Evolutionary conservation across 2,113 vertebrate genomes (phyloP), one percentile per base, ranked within the genome.

Genomic region (Tursiops truncatus): DNA sequence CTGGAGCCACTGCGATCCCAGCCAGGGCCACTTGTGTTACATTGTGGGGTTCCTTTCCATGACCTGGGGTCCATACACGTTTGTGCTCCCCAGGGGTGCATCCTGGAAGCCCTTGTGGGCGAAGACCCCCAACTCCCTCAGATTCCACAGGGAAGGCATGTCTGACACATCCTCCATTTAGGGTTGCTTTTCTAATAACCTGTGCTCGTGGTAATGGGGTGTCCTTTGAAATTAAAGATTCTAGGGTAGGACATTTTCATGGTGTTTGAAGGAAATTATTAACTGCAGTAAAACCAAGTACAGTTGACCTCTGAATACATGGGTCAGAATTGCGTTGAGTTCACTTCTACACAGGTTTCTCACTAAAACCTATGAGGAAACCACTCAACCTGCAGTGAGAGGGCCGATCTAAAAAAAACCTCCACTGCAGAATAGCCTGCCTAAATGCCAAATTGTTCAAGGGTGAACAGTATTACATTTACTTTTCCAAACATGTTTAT

Each of bases 51-150:
- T 31, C 15, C 25, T 7, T 33, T 58, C 67, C 44, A 1, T 63
- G 31, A n/a, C 58, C 56, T 28, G 31, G 33, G 25, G 53, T 36
- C 60, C 47, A 76, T 63, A n/a, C 44, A n/a, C n/a, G 0, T 41
- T 26, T 44, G 53, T 62, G 65, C 63, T 80, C 6, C 33, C 79
- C 58, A 36, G 71, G 17, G 36, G 10, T 25, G 5, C 5, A 3
- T 23, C 36, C 36, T 0, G 6, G 21, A 58, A 44, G 26, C 41
- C 36, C 2, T 0, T 23, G 38, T 17, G 33, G 21, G 36, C 33
- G 31, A n/a, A 10, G 50, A 33, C 47, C 80, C 21, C 4, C 6
- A n/a, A 8, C 53, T 63, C n/a, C 5, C 9, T n/a, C 4, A 15
- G 53, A 8, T 7, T n/a, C 67, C 70, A 12, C 15, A 18, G 23